Conservation (phyloP, 2,797 vertebrate species). For the Myotis planiceps region DNA sequence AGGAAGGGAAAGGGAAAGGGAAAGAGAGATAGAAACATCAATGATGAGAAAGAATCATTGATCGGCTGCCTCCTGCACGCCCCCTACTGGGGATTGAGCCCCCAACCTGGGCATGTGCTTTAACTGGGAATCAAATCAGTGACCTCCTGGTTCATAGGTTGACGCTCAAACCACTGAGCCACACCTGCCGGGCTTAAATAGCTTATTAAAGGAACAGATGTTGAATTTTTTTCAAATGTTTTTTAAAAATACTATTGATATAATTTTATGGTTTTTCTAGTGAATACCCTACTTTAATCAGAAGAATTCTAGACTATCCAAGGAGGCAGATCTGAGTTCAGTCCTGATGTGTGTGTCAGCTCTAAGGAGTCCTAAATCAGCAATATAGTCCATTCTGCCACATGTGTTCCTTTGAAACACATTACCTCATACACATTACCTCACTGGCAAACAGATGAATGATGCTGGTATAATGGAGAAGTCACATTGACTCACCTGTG, state of each 20-base stretch:
- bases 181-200: neutral
- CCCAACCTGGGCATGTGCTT: too few relatives aligned
- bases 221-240: neutral
- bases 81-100: too few relatives aligned
- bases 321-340: neutral
- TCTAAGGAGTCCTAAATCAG: neutral
- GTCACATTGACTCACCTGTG: neutral
- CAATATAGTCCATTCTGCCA: neutral
- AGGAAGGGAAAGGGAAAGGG: too few relatives aligned
- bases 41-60: too few relatives aligned
- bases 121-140: too few relatives aligned
- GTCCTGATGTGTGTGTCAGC: neutral
- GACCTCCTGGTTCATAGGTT: too few relatives aligned
- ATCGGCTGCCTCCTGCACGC: too few relatives aligned
- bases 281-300: neutral
- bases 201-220: neutral
- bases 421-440: neutral
- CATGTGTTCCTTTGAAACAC: neutral
- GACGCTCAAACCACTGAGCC: too few relatives aligned
- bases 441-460: neutral
- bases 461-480: neutral
- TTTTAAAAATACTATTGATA: neutral
- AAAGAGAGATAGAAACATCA: too few relatives aligned
- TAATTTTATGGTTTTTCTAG: neutral
- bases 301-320: neutral